These are phyloP conservation scores for Apoda limacodes DNA, from an alignment of 2,888 invertebrate species.

Conservation along the genomic window DNA sequence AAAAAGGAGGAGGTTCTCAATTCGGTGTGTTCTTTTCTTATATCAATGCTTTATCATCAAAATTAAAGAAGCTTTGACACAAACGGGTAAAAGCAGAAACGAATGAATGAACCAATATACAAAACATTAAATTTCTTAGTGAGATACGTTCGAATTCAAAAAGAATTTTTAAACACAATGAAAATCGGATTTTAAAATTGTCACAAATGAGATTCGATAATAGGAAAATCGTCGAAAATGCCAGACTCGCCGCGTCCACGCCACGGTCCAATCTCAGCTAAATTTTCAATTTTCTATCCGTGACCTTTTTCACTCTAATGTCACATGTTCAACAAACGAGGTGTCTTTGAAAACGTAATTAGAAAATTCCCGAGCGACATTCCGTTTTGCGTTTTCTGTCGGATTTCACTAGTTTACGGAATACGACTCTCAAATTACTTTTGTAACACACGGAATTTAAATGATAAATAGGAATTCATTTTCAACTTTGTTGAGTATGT, in stretches of 20 bases:
- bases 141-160: too few species aligned
- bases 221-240: conserved; percentile 44
- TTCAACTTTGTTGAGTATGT: too few species aligned
- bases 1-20: too few species aligned
- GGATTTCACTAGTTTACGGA: conserved; percentile 34
- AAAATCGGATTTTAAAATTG: conserved; percentile 7
- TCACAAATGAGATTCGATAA: conserved; percentile 47
- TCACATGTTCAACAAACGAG: conserved; percentile 65
- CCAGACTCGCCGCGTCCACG: conserved; percentile 21
- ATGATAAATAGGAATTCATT: too few species aligned
- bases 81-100: too few species aligned
- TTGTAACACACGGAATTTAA: too few species aligned
- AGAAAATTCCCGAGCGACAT: conserved; percentile 65
- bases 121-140: too few species aligned
- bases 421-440: conserved; percentile 51
- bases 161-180: conserved; percentile 9
- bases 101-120: too few species aligned
- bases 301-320: conserved; percentile 62
- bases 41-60: too few species aligned
- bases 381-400: conserved; percentile 35
- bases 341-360: conserved; percentile 69
- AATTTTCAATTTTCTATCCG: conserved; percentile 61
- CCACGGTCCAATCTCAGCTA: conserved; percentile 24
- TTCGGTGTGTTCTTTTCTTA: too few species aligned
- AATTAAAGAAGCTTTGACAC: too few species aligned